These are phyloP conservation scores for Drymonia ruficornis DNA, from an alignment of 2,888 invertebrate genomes.

Conservation along the genomic window DNA sequence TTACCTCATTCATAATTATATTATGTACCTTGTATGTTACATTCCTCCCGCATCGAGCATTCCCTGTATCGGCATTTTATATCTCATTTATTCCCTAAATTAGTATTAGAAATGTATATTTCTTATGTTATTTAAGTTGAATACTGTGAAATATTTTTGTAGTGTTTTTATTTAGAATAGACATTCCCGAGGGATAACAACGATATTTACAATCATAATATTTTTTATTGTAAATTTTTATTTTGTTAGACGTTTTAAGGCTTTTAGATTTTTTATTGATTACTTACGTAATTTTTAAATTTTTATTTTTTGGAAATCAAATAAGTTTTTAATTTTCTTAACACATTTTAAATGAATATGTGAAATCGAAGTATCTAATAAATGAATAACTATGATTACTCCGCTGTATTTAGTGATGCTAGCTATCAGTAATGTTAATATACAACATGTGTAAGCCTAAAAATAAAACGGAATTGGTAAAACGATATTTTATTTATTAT, in stretches of 20 bases:
- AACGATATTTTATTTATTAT: conserved; percentile 40
- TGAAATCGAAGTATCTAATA: conserved; percentile 40
- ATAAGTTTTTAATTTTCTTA: conserved; percentile 38
- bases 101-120: conserved; percentile 61
- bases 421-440: conserved; percentile 63
- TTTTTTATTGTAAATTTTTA: conserved; percentile 77
- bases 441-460: conserved; percentile 72
- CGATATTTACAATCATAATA: conserved; percentile 66
- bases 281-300: conserved; percentile 45
- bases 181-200: conserved; percentile 73
- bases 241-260: conserved; percentile 74
- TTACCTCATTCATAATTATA: conserved; percentile 13
- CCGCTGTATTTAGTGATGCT: conserved; percentile 61
- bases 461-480: conserved; percentile 80
- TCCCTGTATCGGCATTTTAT: conserved; percentile 61
- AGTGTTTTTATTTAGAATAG: conserved; percentile 58
- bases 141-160: conserved; percentile 70
- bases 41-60: conserved; percentile 55
- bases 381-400: conserved; percentile 39
- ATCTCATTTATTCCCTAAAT: conserved; percentile 38
- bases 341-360: conserved; percentile 20
- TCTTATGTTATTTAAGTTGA: conserved; percentile 59
- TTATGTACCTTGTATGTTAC: conserved; percentile 37
- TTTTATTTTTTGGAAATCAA: conserved; percentile 42
- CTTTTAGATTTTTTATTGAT: conserved; percentile 46